Percentiles rank a stretch among this genome's conserved stretches.
These are phyloP conservation scores for Shinisaurus crocodilurus DNA, from an alignment of 2,113 vertebrate species.

Conservation along the genomic window DNA sequence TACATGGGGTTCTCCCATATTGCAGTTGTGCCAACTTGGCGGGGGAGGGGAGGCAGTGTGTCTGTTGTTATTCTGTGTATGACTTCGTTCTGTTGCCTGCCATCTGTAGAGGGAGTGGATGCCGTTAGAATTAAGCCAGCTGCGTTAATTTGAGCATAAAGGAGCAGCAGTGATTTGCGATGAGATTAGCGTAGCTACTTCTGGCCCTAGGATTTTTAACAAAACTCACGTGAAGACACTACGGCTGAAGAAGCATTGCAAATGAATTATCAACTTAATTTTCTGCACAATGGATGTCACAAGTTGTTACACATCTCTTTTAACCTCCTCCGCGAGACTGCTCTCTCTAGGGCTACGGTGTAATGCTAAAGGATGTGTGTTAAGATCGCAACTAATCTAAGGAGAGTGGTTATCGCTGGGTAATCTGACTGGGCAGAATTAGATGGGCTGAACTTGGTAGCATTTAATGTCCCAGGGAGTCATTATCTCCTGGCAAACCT, in stretches of 20 bases:
- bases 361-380: neutral
- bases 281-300: constrained; percentile 46
- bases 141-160: constrained; percentile 46
- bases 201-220: constrained; percentile 49
- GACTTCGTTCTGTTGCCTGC: constrained; percentile 22
- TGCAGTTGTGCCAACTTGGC: neutral
- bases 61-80: neutral
- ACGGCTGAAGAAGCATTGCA: constrained; percentile 46
- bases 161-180: constrained; percentile 21
- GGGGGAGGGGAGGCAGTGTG: neutral
- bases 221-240: constrained; percentile 36
- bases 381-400: constrained; percentile 17
- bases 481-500: constrained; percentile 69
- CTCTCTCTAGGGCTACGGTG: neutral
- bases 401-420: constrained; percentile 49
- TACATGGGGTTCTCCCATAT: neutral
- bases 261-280: constrained; percentile 58
- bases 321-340: rapidly evolving
- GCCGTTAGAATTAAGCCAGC: constrained; percentile 48
- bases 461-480: constrained; percentile 49
- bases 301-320: neutral
- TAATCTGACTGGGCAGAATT: constrained; percentile 65
- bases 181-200: constrained; percentile 42
- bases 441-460: constrained; percentile 56
- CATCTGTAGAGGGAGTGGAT: constrained; percentile 18